These are phyloP conservation scores for Heterodera schachtii DNA, from an alignment of 1,140 invertebrate species.

Conservation along the genomic window DNA sequence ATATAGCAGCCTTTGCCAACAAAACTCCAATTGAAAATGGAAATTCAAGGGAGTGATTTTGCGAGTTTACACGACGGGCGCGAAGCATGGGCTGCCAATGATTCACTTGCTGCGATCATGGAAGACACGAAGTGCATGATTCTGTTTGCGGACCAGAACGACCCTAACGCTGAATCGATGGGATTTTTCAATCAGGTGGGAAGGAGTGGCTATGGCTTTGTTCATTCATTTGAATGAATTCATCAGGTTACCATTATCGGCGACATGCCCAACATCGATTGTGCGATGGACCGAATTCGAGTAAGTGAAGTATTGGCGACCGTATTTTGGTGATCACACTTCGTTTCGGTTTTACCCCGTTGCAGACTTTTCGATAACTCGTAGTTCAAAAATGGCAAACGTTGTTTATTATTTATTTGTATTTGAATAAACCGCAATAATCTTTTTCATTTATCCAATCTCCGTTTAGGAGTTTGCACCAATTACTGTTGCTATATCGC, in stretches of 20 bases:
- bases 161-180: constrained; percentile 28
- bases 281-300: constrained; percentile 37
- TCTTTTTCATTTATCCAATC: too few species aligned
- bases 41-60: constrained; percentile 38
- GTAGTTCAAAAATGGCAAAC: too few species aligned
- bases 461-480: constrained; percentile 27
- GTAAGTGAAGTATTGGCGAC: not conserved
- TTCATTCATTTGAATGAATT: not conserved
- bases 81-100: constrained; percentile 42
- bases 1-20: constrained; percentile 42
- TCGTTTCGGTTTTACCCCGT: too few species aligned
- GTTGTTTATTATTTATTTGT: not conserved
- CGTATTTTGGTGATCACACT: too few species aligned
- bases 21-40: constrained; percentile 35
- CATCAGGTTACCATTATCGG: constrained; percentile 37
- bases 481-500: constrained; percentile 40
- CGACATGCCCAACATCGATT: constrained; percentile 32
- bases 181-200: constrained; percentile 32
- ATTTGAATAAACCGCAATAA: not conserved
- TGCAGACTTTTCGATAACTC: too few species aligned
- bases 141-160: constrained; percentile 43
- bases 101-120: constrained; percentile 43
- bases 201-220: not conserved
- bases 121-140: constrained; percentile 42
- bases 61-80: constrained; percentile 32